Evolutionary conservation across 2,888 invertebrate genomes (phyloP).

Genomic region (Drosophila paranaensis): DNA sequence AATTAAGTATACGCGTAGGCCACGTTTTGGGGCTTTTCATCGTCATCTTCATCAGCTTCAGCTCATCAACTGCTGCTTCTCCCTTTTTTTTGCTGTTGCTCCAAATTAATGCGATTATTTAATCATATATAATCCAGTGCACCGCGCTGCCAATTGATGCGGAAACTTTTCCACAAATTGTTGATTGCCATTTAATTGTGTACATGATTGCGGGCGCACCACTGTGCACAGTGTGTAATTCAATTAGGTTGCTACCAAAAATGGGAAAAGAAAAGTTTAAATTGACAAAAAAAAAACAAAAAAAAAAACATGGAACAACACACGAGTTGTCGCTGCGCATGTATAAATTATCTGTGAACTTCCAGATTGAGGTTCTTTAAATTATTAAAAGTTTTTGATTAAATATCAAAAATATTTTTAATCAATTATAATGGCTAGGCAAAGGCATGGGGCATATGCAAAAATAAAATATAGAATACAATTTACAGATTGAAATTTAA

Average conservation of each 20-base stretch:
- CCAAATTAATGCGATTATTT: conserved; percentile 38
- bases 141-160: conserved; percentile 34
- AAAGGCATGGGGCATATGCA: no score
- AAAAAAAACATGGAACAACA: not conserved
- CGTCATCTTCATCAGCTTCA: not conserved
- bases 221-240: conserved; percentile 22
- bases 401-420: no score
- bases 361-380: not conserved
- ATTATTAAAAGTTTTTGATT: no score
- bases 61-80: not conserved
- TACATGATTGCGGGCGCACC: conserved; percentile 26
- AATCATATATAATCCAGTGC: conserved; percentile 41
- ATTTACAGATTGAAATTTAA: no score
- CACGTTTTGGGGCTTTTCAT: not conserved
- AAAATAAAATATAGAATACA: no score
- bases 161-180: conserved; percentile 32
- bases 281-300: conserved; percentile 9
- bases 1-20: conserved; percentile 14
- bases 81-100: not conserved
- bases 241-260: conserved; percentile 16
- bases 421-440: no score
- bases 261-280: conserved; percentile 5
- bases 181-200: conserved; percentile 57
- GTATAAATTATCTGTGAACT: not conserved
- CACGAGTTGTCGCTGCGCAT: not conserved